Base-by-base conservation (phyloP, 1,140 invertebrate species). In the Magallana angulata region DNA sequence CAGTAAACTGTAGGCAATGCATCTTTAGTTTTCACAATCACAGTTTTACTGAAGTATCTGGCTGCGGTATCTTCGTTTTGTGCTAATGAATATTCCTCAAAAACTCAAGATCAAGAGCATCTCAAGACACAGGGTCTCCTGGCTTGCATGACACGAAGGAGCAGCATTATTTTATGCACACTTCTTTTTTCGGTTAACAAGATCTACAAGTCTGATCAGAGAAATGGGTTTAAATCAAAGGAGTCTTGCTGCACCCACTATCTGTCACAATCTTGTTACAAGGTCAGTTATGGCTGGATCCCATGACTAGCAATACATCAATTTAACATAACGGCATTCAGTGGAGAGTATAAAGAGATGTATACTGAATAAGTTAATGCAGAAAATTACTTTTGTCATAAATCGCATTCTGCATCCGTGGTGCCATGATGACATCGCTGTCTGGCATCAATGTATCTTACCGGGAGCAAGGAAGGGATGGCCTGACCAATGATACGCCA, bases 31-130 rank as follows among this genome's bases (percentile, higher is more conserved):
- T 48, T 48, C 36, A 48, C 36, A 48, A 48, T 48, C 36, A 48
- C 36, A 48, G 2, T 48, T 48, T 48, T 48, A 48, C 36, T 48
- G 36, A 48, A 48, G 36, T 48, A 48, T 48, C 36, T 48, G 36
- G 36, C 36, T 48, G 36, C 36, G 36, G 36, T 48, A 48, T 48
- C 36, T 48, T 48, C 5, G 36, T 71, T 76, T 76, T 76, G 68
- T 30, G 68, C 68, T 76, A 76, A 76, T 76, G 36, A 76, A 76
- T 76, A 76, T 48, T 76, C 68, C 68, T 76, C 68, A 76, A 76
- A 76, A 30, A 30, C 68, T 30, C 24, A 8, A 76, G 68, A 76
- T 76, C 68, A 76, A 76, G 68, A 76, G 24, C 68, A 76, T 76
- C 68, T 76, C 68, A 76, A 76, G 68, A 76, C 68, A 30, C 7